Base-by-base conservation (phyloP, 2,797 vertebrate genomes). In the Neomorphus geoffroyi region DNA sequence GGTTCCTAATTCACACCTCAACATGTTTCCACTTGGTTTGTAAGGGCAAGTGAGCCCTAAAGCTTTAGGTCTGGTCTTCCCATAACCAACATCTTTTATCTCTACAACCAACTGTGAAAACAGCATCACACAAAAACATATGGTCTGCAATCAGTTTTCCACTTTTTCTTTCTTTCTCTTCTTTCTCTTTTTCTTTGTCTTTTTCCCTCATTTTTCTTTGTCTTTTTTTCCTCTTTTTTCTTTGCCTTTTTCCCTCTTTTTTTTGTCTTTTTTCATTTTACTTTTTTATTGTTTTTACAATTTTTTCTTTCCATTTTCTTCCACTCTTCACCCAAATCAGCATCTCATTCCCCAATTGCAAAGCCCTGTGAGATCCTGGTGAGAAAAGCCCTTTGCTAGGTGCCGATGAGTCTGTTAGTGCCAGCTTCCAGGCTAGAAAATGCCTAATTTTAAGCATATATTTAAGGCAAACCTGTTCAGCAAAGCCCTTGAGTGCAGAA, bases 241-340 rank as follows among this genome's bases (percentile, higher is more conserved):
- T 15, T 8, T 9, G 13, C 5, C 13, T 10, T n/a, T n/a, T n/a
- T n/a, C n/a, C n/a, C n/a, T n/a, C n/a, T n/a, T n/a, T n/a, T n/a
- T n/a, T n/a, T n/a, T n/a, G n/a, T n/a, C n/a, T n/a, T n/a, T 13
- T n/a, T 6, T 14, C 10, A 2, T 8, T 9, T 2, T 56, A 3
- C 5, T 18, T 10, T 50, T 19, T 3, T 5, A 30, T 51, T 6
- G 39, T 7, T n/a, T n/a, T n/a, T n/a, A n/a, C n/a, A n/a, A n/a
- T n/a, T n/a, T n/a, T n/a, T n/a, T n/a, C 23, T 27, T 4, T 30
- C 16, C 24, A 28, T 21, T 46, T 58, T 13, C 33, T 62, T 37
- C 51, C 24, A 48, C 58, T 39, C 41, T 69, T 61, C 70, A 39
- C 22, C 39, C 48, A 56, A 22, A 46, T 19, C 74, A n/a, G 5